These are phyloP conservation scores for Pomacea maculata DNA, from an alignment of 1,140 invertebrate species.

Conservation along the genomic window DNA sequence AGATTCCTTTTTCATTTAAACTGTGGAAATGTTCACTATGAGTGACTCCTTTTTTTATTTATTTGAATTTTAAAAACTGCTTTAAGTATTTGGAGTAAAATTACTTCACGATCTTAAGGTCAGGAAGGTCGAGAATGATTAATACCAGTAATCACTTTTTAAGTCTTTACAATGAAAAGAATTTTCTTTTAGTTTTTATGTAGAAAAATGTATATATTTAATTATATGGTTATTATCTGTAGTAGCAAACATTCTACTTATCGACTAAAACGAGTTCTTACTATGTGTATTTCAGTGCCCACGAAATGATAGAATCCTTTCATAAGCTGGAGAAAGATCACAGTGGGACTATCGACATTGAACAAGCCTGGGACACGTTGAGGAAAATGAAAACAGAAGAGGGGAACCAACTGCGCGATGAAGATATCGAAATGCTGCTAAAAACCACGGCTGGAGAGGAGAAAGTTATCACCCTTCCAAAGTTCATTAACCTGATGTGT, in stretches of 20 bases:
- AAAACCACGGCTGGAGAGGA: conserved; percentile 35
- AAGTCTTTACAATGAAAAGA: no score
- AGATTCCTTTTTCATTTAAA: no score
- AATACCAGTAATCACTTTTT: no score
- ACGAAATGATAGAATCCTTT: conserved; percentile 41
- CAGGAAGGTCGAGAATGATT: neutral
- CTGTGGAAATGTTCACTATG: no score
- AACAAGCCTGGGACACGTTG: conserved; percentile 37
- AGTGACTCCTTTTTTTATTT: no score
- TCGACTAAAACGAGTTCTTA: neutral
- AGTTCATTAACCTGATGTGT: conserved; percentile 40
- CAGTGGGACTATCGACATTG: conserved; percentile 36
- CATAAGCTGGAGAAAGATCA: conserved; percentile 35
- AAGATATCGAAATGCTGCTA: conserved; percentile 41
- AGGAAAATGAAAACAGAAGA: conserved; percentile 34
- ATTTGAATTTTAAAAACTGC: no score
- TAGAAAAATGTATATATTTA: no score
- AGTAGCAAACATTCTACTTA: no score
- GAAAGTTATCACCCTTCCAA: conserved; percentile 38
- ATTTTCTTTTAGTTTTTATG: no score
- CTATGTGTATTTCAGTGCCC: conserved; percentile 34
- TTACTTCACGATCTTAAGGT: neutral
- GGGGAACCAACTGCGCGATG: conserved; percentile 30
- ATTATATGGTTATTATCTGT: no score
- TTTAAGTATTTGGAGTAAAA: no score